Evolutionary conservation across 2,113 vertebrate species (phyloP).

Genomic region (Corythoichthys intestinalis): DNA sequence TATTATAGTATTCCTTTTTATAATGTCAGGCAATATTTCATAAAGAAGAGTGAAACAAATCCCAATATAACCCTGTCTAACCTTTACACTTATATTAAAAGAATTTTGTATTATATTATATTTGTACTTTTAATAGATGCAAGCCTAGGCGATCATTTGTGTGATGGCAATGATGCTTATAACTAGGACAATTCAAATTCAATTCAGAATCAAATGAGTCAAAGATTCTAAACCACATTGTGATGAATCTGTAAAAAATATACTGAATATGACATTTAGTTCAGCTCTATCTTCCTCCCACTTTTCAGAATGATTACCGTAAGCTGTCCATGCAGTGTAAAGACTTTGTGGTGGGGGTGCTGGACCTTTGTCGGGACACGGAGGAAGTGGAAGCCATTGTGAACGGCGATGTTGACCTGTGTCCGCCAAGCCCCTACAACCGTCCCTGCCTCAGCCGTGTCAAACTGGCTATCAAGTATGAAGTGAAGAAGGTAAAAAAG

Average conservation of each 20-base stretch:
- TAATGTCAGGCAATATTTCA: conserved; percentile 2
- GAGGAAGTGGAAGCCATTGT: conserved; percentile 96
- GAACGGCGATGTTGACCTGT: conserved; percentile 89
- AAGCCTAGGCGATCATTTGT: not conserved
- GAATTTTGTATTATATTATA: too few species aligned
- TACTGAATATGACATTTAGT: too few species aligned
- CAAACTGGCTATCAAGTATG: conserved; percentile 94
- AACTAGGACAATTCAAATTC: too few species aligned
- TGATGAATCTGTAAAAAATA: too few species aligned
- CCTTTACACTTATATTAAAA: not conserved
- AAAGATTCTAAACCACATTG: too few species aligned
- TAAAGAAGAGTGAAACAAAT: conserved; percentile 6
- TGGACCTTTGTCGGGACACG: conserved; percentile 95
- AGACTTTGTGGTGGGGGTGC: conserved; percentile 93
- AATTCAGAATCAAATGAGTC: too few species aligned
- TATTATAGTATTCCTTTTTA: too few species aligned
- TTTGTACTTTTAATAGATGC: not conserved
- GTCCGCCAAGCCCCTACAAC: conserved; percentile 80
- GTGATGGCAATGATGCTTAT: too few species aligned
- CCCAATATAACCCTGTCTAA: not conserved
- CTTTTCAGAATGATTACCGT: conserved; percentile 88
- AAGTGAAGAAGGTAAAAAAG: conserved; percentile 90
- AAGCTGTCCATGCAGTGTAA: conserved; percentile 99
- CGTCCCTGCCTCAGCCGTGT: conserved; percentile 90
- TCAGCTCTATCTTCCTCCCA: too few species aligned